phyloP scores from a whole-genome alignment of 2,113 vertebrate species.

The Rhinichthys klamathensis region DNA sequence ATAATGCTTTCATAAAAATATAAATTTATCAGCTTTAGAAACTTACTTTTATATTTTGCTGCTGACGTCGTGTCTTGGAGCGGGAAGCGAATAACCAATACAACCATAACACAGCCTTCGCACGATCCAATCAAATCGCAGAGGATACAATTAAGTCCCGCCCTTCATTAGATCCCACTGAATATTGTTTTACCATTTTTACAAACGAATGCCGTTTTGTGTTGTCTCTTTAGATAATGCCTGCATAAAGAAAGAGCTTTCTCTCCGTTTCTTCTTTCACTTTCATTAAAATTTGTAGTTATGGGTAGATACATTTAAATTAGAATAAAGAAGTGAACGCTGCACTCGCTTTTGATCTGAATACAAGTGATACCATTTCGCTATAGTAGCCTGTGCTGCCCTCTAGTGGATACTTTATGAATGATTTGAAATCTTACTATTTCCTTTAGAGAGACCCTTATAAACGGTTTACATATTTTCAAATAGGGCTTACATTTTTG shows the following conservation, averaged over 20 bases:
- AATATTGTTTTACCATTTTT: not conserved
- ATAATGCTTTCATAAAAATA: not conserved
- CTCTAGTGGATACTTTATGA: conserved; percentile 27
- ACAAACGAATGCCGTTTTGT: not conserved
- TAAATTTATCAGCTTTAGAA: not conserved
- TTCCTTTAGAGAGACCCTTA: not conserved
- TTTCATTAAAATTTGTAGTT: not conserved
- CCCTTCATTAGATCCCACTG: not conserved
- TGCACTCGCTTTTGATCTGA: not conserved
- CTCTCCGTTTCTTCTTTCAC: not conserved
- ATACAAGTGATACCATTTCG: not conserved
- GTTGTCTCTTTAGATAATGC: not conserved
- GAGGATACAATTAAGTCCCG: not conserved
- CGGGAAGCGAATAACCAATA: not conserved
- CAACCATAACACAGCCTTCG: not conserved
- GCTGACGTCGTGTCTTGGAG: not conserved
- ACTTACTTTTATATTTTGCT: not conserved
- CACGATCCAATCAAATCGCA: not conserved
- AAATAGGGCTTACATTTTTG: not conserved
- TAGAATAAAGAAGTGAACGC: not conserved
- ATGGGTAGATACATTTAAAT: not conserved
- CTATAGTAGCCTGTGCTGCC: conserved; percentile 24
- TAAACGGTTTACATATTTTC: not conserved
- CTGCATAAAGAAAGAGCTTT: not conserved
- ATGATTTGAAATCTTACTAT: not conserved